Conservation (phyloP, 2,888 invertebrate species). For the Luperina testacea region DNA sequence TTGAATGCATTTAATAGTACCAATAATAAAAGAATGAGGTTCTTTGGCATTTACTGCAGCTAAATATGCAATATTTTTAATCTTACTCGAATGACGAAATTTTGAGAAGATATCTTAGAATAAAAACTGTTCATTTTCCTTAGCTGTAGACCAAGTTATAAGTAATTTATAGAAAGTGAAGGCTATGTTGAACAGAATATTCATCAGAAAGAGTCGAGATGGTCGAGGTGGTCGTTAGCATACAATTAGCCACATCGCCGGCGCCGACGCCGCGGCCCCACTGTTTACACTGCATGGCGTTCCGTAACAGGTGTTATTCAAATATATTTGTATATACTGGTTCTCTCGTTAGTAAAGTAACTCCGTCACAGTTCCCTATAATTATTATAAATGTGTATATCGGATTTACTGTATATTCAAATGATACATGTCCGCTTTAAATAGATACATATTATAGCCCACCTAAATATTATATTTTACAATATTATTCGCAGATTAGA, state of each 20-base stretch:
- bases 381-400: slow-evolving; percentile 71
- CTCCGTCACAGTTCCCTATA: slow-evolving; percentile 74
- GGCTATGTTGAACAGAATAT: slow-evolving; percentile 44
- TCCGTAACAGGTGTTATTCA: slow-evolving; percentile 51
- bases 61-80: slow-evolving; percentile 24
- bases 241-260: slow-evolving; percentile 40
- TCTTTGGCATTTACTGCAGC: slow-evolving; percentile 27
- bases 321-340: slow-evolving; percentile 67
- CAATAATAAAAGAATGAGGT: slow-evolving; percentile 22
- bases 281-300: slow-evolving; percentile 49
- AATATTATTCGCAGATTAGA: slow-evolving; percentile 85
- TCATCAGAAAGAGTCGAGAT: slow-evolving; percentile 39
- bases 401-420: slow-evolving; percentile 77
- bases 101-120: not conserved
- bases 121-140: not conserved
- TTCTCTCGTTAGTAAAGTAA: slow-evolving; percentile 72
- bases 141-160: slow-evolving; percentile 36
- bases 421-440: slow-evolving; percentile 78
- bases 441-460: slow-evolving; percentile 76
- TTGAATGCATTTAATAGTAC: slow-evolving; percentile 40
- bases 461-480: slow-evolving; percentile 84
- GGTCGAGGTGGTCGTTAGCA: slow-evolving; percentile 32
- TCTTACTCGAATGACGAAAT: slow-evolving; percentile 17
- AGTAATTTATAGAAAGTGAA: slow-evolving; percentile 51
- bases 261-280: slow-evolving; percentile 42